Percentiles rank a stretch among this genome's conserved stretches.
Evolutionary conservation across 2,797 vertebrate species (phyloP).

Genomic region (Tamandua tetradactyla): DNA sequence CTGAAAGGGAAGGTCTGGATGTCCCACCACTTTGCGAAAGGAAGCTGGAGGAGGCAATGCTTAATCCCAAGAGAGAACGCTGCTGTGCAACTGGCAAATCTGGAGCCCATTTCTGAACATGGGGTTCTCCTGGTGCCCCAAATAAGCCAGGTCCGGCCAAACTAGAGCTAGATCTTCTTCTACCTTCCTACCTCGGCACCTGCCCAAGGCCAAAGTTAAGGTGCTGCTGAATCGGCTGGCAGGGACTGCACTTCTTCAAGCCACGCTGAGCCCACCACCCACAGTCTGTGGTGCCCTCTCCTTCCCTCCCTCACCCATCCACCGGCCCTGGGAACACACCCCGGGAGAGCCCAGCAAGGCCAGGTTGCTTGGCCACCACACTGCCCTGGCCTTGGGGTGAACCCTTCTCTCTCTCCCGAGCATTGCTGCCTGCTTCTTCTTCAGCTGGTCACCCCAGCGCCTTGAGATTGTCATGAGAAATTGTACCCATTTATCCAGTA

Average conservation of each 20-base stretch:
- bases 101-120: not conserved
- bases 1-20: not conserved
- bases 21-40: not conserved
- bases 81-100: not conserved
- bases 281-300: not conserved
- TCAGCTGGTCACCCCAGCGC: not conserved
- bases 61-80: not conserved
- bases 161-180: rapidly evolving
- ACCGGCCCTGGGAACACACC: not conserved
- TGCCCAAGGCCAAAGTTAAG: not conserved
- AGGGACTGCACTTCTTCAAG: not conserved
- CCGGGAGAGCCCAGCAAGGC: not conserved
- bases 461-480: too few relatives aligned
- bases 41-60: not conserved
- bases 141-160: not conserved
- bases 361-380: not conserved
- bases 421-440: not conserved
- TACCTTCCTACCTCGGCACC: not conserved
- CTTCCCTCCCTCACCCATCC: not conserved
- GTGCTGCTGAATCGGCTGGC: rapidly evolving
- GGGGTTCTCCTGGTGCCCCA: not conserved
- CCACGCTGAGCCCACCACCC: not conserved
- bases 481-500: too few relatives aligned
- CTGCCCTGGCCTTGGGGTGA: not conserved
- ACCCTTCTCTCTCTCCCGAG: not conserved